phyloP scores from a whole-genome alignment of 2,888 invertebrate genomes.

The Tetrapedia diversipes region DNA sequence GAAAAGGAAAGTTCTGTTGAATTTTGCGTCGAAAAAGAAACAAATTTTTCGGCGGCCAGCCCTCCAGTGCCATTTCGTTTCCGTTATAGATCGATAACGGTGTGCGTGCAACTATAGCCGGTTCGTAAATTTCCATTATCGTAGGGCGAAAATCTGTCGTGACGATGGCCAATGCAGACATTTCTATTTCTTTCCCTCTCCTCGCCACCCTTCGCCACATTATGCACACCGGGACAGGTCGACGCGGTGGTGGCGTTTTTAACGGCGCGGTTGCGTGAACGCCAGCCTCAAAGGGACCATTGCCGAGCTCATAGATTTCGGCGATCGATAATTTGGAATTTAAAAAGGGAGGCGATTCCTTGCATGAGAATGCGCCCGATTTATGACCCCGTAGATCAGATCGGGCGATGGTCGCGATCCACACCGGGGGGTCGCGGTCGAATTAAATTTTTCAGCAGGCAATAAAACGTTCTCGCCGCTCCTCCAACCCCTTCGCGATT shows the following conservation, averaged over 20 bases:
- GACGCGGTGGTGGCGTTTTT: background rate
- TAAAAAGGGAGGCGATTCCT: slow-evolving; percentile 23
- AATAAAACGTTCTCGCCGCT: background rate
- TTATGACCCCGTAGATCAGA: slow-evolving; percentile 35
- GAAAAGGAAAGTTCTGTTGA: no score
- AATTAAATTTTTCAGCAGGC: slow-evolving; percentile 1
- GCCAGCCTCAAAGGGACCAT: background rate
- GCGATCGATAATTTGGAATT: slow-evolving; percentile 54
- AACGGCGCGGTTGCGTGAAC: slow-evolving; percentile 44
- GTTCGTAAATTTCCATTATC: slow-evolving; percentile 57
- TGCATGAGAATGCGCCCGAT: slow-evolving; percentile 31
- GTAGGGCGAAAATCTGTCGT: slow-evolving; percentile 46
- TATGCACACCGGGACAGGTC: slow-evolving; percentile 27
- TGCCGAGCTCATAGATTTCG: slow-evolving; percentile 39
- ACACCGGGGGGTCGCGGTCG: background rate
- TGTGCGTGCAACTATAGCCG: slow-evolving; percentile 30
- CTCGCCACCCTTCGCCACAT: slow-evolving; percentile 13
- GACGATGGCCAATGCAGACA: slow-evolving; percentile 48
- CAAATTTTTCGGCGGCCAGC: background rate
- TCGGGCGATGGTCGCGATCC: slow-evolving; percentile 20
- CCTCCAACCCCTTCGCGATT: background rate
- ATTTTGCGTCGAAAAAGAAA: background rate
- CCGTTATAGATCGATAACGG: slow-evolving; percentile 36
- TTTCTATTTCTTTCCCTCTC: background rate
- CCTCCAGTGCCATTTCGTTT: slow-evolving; percentile 15